Base-by-base conservation (phyloP, 35 echinoderm and acorn worm species). In the Ophiothrix spiculata region DNA sequence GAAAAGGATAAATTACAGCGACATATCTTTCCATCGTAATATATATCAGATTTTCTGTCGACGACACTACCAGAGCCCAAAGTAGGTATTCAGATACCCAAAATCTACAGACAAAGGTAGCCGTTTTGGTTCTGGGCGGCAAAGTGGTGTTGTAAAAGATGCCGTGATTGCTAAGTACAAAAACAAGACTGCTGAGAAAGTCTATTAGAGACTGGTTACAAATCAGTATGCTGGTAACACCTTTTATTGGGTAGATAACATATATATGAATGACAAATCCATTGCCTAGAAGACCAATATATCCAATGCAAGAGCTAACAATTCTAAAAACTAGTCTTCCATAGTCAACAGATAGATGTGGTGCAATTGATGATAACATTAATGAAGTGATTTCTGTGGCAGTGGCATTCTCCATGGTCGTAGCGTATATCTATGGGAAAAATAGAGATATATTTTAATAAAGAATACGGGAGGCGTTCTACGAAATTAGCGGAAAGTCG, bases 1-100 rank as follows among this genome's bases (percentile, higher is more conserved):
- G 80, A 23, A 97, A 64, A 16, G 95, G 95, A 91, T 97, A 88
- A 33, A 97, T 90, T 10, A 97, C 87, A 37, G 95, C 91, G 32
- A 93, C 84, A 76, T 86, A 93, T 29, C 95, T 36, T 28, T 97
- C 95, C 12, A 93, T 38, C 3, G 95, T 97, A 35, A 97, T 40
- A 31, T 64, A 90, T 2, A 97, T 82, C 17, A 97, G 84, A 37
- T 97, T 97, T 33, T 79, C 87, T 12, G 88, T 97, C 36, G 95
- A 97, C 1, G 91, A 36, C 36, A 89, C 83, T 6, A 80, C 88
- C 37, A 90, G 75, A 33, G 95, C 80, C 95, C 95, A 97, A 0
- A 97, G 79, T 0, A 81, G 83, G 64, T 97, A 97, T 42, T 93
- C 91, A 17, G 91, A 93, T 25, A 73, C 37, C 95, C 95, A 97